Base-by-base conservation (phyloP, 2,888 invertebrate genomes). In the Drosophila multiciliata region DNA sequence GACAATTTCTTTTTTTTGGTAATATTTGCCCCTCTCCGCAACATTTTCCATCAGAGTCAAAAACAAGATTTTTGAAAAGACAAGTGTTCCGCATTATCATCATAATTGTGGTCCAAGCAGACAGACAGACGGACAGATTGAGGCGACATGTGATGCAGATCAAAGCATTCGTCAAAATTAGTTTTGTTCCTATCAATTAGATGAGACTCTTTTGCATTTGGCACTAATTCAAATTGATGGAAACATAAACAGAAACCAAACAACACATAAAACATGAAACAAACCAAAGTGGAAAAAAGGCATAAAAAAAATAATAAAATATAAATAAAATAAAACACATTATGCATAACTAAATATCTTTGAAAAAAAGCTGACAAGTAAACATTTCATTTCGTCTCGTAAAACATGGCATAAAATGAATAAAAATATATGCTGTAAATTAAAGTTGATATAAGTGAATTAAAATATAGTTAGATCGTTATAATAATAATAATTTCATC, bases 161-260 rank as follows among this genome's bases (percentile, higher is more conserved):
- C 80, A 81, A 81, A 81, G 80, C 55, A 65, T 61, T 78, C 65
- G 42, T 73, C 67, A 70, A 70, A 66, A 67, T 78, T 64, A n/a
- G 48, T 66, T 66, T 26, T 71, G 79, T 74, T 68, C 40, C 79
- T 68, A 59, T 77, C 74, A 78, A 80, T 80, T 75, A 80, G 67
- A 48, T 12, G 8, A 42, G 61, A 66, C 58, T 73, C 66, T 60
- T 48, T 58, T 42, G 59, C 59, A 26, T 48, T 55, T 73, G 64
- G 38, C 75, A 73, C 76, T 73, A 75, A 80, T 78, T 73, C 66
- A 66, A 80, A 52, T 17, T 48, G 76, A 76, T 68, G 60, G 36
- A 62, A 77, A 75, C 78, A 78, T 69, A 36, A 66, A 53, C 54
- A 38, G 48, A 48, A 15, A 50, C 71, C 68, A 65, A 48, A 65